Evolutionary conservation across 2,888 invertebrate species (phyloP), one percentile per base, ranked within the genome.

Genomic region (Caenorhabditis sp.): DNA sequence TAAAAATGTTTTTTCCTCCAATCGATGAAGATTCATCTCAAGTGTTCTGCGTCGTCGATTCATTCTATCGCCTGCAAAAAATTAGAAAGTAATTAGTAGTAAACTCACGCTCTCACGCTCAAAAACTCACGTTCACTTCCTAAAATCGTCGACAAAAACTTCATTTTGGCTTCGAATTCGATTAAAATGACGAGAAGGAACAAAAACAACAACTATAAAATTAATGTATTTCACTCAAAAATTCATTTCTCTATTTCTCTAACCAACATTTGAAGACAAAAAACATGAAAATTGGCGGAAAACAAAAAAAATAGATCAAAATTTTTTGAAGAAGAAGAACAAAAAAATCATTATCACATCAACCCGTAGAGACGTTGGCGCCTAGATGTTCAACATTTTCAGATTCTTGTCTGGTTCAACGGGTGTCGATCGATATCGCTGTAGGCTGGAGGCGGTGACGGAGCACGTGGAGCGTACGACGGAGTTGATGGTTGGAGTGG

Each of bases 1-100:
- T n/a, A 72, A 58, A 49, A 72, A 72, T 21, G 58, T 53, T 21
- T 72, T 72, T 26, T 72, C 67, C 12, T 72, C 71, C 19, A 67
- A 51, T 8, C 71, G 71, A 24, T 72, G 66, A 1, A 72, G 64
- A 26, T 31, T 64, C 27, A 72, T 49, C 63, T 72, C 67, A 12
- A 72, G 64, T 24, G 53, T 67, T 53, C 67, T 55, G 14, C 71
- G 63, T 43, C 67, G 63, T n/a, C 61, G 66, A n/a, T 60, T 67
- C 1, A 63, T 57, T 12, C 71, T 63, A 36, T 72, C 71, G 27
- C 59, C 71, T 71, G 55, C 12, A 43, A 14, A 43, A 43, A 43
- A 12, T 43, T 53, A 6, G 66, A 58, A 59, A 31, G 26, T 57
- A 12, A 21, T n/a, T n/a, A n/a, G n/a, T n/a, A n/a, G n/a, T n/a